Evolutionary conservation across 92 coral and sea anemone genomes (phyloP).

Genomic region (Porites cylindrica): DNA sequence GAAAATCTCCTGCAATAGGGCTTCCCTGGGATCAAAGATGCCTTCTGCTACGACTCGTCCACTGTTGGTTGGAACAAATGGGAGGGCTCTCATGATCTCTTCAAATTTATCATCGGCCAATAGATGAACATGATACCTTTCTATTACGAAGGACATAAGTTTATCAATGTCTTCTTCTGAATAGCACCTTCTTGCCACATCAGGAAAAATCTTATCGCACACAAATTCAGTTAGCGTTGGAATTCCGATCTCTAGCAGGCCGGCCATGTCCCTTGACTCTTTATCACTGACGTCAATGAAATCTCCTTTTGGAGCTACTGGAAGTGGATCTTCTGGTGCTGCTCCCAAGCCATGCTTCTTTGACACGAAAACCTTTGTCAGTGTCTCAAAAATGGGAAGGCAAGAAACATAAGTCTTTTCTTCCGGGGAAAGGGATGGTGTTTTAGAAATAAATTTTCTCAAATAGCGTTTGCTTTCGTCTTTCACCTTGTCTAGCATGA

Average conservation of each 20-base stretch:
- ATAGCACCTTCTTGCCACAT: constrained; percentile 4
- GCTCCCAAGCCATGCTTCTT: constrained; percentile 36
- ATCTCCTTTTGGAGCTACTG: constrained; percentile 26
- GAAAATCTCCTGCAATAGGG: constrained; percentile 22
- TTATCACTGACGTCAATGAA: constrained; percentile 52
- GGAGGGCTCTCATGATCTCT: constrained; percentile 16
- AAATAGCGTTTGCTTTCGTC: constrained; percentile 49
- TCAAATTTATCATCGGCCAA: constrained; percentile 12
- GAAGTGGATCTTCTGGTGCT: constrained; percentile 46
- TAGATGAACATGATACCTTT: constrained; percentile 38
- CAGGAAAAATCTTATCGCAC: constrained; percentile 36
- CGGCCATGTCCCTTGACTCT: constrained; percentile 51
- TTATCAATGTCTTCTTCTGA: constrained; percentile 43
- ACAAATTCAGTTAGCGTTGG: constrained; percentile 35
- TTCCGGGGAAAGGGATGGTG: neutral
- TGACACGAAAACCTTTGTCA: constrained; percentile 23
- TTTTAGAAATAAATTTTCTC: constrained; percentile 60
- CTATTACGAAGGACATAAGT: constrained; percentile 53
- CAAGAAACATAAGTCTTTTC: constrained; percentile 33
- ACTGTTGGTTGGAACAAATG: constrained; percentile 43
- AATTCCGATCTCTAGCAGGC: constrained; percentile 16
- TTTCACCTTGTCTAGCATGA: neutral
- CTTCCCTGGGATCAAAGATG: constrained; percentile 62
- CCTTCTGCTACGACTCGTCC: constrained; percentile 39
- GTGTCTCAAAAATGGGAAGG: constrained; percentile 72